Base-by-base conservation (phyloP, 2,797 vertebrate species). In the Acanthiza pusilla region DNA sequence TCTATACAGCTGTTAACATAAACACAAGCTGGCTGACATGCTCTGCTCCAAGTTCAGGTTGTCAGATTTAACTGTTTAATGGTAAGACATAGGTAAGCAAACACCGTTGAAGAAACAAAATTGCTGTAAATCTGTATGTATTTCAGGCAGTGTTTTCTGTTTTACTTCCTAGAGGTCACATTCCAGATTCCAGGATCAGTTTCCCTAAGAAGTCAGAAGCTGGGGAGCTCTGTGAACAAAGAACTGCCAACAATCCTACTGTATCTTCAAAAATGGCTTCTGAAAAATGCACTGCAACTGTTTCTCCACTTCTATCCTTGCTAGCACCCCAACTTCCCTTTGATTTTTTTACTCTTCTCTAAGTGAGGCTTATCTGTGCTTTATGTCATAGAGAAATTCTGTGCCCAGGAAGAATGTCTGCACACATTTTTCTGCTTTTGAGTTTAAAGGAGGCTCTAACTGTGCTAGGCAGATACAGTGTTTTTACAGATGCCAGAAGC, bases 401-500 rank as follows among this genome's bases (percentile, higher is more conserved):
- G 48, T 48, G 70, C 36, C 29, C 51, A 86, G 79, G 76, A 88
- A 84, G 75, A 75, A 89, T 1, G n/a, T 27, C 70, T 54, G 50
- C 38, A 72, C 12, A 20, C 36, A 23, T 72, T 94, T 87, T 89
- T 80, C 54, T 96, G 42, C 75, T 71, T 76, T 30, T 67, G 48
- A 89, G 68, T 67, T 92, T 53, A 45, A 48, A 89, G 73, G 30
- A 88, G 61, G 43, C 62, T 89, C 54, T 93, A 43, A 54, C 85
- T 91, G 76, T 40, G 76, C 63, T 40, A 78, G 82, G 82, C 82
- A 94, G 82, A 95, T 80, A 71, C 15, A 70, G 85, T 48, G 66
- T 73, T 95, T 88, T 75, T 95, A 86, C 85, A 93, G 94, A 95
- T 86, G 80, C 80, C 91, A 95, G 90, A 90, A 95, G 65, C 85